Conservation (phyloP, 92 coral and sea anemone genomes). For the Paragorgia papillata region DNA sequence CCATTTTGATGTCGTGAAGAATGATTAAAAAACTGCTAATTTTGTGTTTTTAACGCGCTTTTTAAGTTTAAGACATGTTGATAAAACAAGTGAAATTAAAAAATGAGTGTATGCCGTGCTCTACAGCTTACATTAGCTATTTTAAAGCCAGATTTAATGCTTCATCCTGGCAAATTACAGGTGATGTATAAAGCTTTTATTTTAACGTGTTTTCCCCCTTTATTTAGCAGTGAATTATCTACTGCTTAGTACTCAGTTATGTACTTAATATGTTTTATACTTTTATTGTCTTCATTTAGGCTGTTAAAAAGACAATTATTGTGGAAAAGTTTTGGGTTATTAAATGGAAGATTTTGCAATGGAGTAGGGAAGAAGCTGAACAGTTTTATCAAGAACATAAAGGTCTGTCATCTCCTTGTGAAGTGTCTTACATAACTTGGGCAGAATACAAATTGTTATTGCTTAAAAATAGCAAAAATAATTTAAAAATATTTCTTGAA, state of each 20-base stretch:
- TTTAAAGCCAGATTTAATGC: slow-evolving; percentile 85
- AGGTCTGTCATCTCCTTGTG: slow-evolving; percentile 49
- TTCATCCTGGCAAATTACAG: slow-evolving; percentile 73
- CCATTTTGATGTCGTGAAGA: too few relatives aligned
- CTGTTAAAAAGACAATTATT: slow-evolving; percentile 67
- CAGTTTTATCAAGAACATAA: slow-evolving; percentile 79
- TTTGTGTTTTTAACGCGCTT: background rate
- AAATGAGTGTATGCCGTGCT: slow-evolving; percentile 2
- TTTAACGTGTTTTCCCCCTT: too few relatives aligned
- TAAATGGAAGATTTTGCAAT: slow-evolving; percentile 65
- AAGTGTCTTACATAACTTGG: too few relatives aligned
- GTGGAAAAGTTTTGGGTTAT: slow-evolving; percentile 66
- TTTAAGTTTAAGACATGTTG: background rate
- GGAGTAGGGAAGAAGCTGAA: slow-evolving; percentile 74
- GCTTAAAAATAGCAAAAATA: too few relatives aligned
- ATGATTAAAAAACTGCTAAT: too few relatives aligned
- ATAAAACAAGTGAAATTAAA: background rate
- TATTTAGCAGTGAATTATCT: too few relatives aligned
- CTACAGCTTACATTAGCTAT: slow-evolving; percentile 86
- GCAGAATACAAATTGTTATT: too few relatives aligned
- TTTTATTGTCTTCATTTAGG: slow-evolving; percentile 34
- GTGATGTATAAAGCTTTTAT: slow-evolving; percentile 34
- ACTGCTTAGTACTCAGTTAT: background rate
- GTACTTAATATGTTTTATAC: background rate
- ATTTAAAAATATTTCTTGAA: too few relatives aligned